A percentile compares a stretch with the other conserved stretches of the same genome.
Conservation (phyloP, 2,113 vertebrate genomes). For the Gymnarchus niloticus region DNA sequence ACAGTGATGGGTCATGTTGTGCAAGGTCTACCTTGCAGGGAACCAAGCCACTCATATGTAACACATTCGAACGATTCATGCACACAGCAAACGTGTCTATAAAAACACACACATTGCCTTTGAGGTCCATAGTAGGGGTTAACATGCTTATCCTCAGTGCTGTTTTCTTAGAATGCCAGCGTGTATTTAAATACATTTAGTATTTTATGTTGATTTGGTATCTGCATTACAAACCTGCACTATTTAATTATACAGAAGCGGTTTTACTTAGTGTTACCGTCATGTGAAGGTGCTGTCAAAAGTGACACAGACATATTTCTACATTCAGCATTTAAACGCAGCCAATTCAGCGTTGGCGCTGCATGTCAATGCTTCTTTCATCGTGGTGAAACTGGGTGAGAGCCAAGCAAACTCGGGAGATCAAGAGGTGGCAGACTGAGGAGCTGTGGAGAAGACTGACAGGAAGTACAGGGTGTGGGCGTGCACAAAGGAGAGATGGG, state of each 20-base stretch:
- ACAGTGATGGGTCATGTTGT: not conserved
- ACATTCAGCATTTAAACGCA: conserved; percentile 12
- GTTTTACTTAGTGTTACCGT: not conserved
- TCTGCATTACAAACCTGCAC: not conserved
- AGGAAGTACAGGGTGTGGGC: not conserved
- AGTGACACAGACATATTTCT: conserved; percentile 7
- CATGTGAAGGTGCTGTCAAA: not conserved
- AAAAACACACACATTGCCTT: not conserved
- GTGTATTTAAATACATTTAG: not conserved
- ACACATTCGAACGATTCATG: not conserved
- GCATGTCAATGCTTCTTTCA: not conserved
- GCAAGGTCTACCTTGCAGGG: not conserved
- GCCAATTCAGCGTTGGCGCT: not conserved
- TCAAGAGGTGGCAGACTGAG: not conserved
- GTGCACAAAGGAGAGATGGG: not conserved
- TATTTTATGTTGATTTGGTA: not conserved
- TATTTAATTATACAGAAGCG: not conserved
- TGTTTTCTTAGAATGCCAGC: not conserved
- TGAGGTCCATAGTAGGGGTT: not conserved
- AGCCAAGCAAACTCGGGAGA: not conserved
- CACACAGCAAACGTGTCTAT: not conserved
- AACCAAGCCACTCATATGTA: not conserved
- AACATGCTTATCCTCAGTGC: not conserved
- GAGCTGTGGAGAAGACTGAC: not conserved
- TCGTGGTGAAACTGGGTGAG: not conserved